phyloP scores from a whole-genome alignment of 2,113 vertebrate species.

The Tupaia tana region DNA sequence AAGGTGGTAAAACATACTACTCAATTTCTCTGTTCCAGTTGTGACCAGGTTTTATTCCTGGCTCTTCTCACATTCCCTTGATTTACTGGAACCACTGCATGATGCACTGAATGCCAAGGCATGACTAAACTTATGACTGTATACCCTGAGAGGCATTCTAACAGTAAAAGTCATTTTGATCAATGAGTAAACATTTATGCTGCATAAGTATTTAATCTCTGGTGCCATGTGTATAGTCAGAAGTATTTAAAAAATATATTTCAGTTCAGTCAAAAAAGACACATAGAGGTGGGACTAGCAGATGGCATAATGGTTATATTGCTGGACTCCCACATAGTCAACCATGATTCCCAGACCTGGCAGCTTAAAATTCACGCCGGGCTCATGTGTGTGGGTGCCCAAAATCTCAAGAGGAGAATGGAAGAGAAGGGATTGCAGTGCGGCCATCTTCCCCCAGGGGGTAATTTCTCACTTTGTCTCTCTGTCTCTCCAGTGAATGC shows the following conservation, averaged over 20 bases:
- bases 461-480: no score
- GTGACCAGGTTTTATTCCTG: neutral
- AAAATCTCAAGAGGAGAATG: no score
- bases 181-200: slow-evolving; percentile 4
- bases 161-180: neutral
- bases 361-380: no score
- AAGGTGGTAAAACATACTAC: neutral
- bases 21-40: neutral
- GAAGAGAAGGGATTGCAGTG: no score
- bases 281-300: neutral
- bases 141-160: neutral
- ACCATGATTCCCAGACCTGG: no score
- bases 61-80: neutral
- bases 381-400: no score
- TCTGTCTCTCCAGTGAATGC: no score
- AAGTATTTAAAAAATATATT: slow-evolving; percentile 27
- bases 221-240: neutral
- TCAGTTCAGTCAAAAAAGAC: neutral
- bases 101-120: neutral
- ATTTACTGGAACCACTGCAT: neutral
- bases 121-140: neutral
- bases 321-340: no score
- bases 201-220: neutral
- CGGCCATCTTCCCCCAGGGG: no score
- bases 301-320: no score